Evolutionary conservation across 2,888 invertebrate species (phyloP).

Genomic region (Amphiduros pacificus): DNA sequence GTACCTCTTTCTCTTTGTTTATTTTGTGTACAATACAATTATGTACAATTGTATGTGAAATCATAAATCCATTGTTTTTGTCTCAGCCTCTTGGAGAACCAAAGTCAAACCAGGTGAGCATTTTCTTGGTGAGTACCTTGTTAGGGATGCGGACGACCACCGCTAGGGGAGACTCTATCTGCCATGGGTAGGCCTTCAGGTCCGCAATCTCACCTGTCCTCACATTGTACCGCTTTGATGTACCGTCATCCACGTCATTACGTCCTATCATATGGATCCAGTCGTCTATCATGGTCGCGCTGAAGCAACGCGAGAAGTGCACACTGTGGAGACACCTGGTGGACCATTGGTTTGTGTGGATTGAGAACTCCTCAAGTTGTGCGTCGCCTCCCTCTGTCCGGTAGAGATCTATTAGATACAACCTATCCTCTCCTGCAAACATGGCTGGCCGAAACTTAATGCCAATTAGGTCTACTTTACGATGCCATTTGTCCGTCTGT

Average conservation of each 20-base stretch:
- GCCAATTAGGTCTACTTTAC: not conserved
- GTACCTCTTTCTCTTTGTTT: too few species aligned
- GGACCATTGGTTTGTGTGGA: slow-evolving; percentile 12
- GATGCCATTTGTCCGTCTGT: not conserved
- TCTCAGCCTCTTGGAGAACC: too few species aligned
- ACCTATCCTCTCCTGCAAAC: not conserved
- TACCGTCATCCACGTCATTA: slow-evolving; percentile 20
- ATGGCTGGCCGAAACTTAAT: slow-evolving; percentile 14
- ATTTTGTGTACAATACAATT: too few species aligned
- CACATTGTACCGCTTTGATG: slow-evolving; percentile 15
- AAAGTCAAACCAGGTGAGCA: too few species aligned
- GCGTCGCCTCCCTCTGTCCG: slow-evolving; percentile 3
- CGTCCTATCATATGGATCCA: slow-evolving; percentile 20
- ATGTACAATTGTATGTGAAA: too few species aligned
- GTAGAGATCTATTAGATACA: slow-evolving; percentile 17
- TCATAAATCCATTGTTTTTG: too few species aligned
- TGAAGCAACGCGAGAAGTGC: slow-evolving; percentile 14
- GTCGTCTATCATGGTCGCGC: slow-evolving; percentile 2
- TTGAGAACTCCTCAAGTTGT: slow-evolving; percentile 14
- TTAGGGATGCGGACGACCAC: not conserved
- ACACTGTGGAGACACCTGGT: not conserved
- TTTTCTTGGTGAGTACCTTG: not conserved
- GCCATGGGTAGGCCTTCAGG: slow-evolving; percentile 11
- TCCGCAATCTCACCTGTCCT: slow-evolving; percentile 1
- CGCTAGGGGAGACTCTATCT: slow-evolving; percentile 9